Conservation (phyloP, 2,797 vertebrate genomes). For the Oceanodroma leucorhoa region DNA sequence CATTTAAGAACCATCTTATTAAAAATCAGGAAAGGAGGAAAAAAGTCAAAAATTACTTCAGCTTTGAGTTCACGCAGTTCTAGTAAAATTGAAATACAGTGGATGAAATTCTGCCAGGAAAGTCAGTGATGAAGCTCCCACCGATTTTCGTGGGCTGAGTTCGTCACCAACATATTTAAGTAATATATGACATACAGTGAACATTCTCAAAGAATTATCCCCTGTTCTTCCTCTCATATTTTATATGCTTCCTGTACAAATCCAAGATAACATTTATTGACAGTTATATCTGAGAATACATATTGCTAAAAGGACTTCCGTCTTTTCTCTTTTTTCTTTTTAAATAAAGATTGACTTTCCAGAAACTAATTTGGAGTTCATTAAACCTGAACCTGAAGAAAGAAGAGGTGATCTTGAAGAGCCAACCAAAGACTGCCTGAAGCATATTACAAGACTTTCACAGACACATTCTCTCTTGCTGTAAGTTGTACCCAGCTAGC, state of each 20-base stretch:
- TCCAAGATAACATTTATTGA: neutral
- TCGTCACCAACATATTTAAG: neutral
- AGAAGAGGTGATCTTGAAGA: neutral
- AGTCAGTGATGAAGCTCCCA: neutral
- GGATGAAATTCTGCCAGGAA: neutral
- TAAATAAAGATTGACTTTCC: conserved; percentile 67
- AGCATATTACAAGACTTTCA: conserved; percentile 57
- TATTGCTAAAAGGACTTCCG: neutral
- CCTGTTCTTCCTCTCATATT: neutral
- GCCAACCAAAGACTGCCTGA: conserved; percentile 44
- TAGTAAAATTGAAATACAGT: neutral
- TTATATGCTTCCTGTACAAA: neutral
- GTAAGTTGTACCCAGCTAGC: conserved; percentile 49
- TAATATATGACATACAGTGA: neutral
- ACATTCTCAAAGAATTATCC: neutral
- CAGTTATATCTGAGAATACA: neutral
- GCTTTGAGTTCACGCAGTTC: neutral
- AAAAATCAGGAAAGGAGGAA: neutral
- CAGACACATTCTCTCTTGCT: conserved; percentile 55
- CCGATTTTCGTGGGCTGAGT: neutral
- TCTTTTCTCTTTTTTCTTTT: neutral
- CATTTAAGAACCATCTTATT: neutral
- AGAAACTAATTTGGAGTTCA: conserved; percentile 37
- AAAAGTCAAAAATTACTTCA: neutral
- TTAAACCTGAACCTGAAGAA: conserved; percentile 51